Evolutionary conservation across 53 echinoderm and acorn worm species (phyloP).

Genomic region (Echinometra lucunter): DNA sequence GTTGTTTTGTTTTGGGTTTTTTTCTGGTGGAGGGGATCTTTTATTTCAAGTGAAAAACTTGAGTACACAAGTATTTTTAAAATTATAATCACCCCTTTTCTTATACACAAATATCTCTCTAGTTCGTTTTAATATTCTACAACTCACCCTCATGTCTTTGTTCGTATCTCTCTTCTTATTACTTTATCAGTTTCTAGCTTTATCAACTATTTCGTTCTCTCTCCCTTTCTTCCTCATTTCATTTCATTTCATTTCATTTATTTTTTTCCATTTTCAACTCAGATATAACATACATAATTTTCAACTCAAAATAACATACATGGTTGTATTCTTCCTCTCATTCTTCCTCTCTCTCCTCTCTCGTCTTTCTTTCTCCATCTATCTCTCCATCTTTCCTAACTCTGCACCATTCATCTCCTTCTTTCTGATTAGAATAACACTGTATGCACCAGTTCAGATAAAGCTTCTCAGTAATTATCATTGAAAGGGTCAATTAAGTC

Average conservation of each 20-base stretch:
- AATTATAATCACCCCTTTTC: too few species aligned
- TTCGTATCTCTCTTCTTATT: background rate
- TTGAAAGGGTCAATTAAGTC: conserved; percentile 22
- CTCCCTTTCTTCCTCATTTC: too few species aligned
- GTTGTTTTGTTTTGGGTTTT: too few species aligned
- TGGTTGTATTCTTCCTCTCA: background rate
- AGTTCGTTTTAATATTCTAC: background rate
- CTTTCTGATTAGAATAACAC: background rate
- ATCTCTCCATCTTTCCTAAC: background rate
- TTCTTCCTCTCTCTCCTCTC: background rate
- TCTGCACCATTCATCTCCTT: background rate
- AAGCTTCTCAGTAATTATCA: background rate
- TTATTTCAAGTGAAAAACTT: background rate
- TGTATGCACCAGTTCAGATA: background rate
- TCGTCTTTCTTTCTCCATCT: background rate
- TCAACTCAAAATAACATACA: too few species aligned
- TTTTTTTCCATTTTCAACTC: too few species aligned
- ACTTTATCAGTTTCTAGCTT: background rate
- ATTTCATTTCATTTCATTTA: too few species aligned
- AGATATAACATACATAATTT: too few species aligned
- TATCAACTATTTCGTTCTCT: too few species aligned
- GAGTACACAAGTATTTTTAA: background rate
- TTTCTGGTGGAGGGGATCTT: too few species aligned
- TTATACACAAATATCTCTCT: background rate
- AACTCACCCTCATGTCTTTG: background rate